These are phyloP conservation scores for Ramphastos sulfuratus DNA, from an alignment of 2,113 vertebrate genomes.

Conservation along the genomic window DNA sequence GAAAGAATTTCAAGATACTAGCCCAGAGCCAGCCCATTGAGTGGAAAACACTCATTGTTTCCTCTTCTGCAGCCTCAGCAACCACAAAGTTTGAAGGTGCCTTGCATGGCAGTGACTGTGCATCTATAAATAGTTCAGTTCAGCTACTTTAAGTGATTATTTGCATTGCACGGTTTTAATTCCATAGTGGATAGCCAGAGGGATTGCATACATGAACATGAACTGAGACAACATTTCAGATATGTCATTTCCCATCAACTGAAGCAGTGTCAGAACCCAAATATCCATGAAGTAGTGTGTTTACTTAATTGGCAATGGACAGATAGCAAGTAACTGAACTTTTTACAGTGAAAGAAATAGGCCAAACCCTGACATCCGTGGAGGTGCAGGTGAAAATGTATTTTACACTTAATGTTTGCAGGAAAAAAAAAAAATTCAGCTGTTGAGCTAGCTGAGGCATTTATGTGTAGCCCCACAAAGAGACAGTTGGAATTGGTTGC, in stretches of 20 bases:
- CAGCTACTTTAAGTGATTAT: background rate
- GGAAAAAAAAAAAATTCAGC: background rate
- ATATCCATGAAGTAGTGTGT: background rate
- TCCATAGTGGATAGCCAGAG: background rate
- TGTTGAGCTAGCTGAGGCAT: fast-evolving
- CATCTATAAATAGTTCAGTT: background rate
- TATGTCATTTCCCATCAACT: background rate
- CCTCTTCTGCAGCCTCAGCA: background rate
- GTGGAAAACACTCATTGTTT: background rate
- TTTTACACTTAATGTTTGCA: background rate
- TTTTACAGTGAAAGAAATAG: background rate
- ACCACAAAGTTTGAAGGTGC: background rate
- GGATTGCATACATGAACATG: background rate
- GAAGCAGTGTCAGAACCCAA: background rate
- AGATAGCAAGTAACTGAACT: background rate
- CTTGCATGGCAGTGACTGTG: background rate
- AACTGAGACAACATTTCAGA: background rate
- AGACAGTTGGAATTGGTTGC: background rate
- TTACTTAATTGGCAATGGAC: background rate
- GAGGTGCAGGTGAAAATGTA: background rate
- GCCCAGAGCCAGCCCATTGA: background rate
- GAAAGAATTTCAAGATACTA: background rate
- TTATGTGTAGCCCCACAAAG: background rate
- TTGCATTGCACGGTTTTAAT: background rate
- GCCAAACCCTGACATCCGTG: background rate